Evolutionary conservation across 2,888 invertebrate genomes (phyloP), one percentile per base, ranked within the genome.

Genomic region (Alloplasta piceator): DNA sequence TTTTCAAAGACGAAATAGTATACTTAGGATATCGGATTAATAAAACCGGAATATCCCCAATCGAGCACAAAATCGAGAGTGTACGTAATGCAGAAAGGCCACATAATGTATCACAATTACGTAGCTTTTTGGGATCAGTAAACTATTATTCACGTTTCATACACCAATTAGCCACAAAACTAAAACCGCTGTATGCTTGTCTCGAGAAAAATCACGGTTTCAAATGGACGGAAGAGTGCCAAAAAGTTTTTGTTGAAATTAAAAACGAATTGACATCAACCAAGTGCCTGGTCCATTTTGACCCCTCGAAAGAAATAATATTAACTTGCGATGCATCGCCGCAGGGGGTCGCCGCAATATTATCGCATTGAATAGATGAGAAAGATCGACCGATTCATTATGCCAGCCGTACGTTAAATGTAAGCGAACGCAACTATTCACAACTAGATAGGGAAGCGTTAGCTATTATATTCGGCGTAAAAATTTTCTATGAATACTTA

Each of bases 241-340:
- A 68, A 9, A n/a, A 38, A n/a, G 50, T 26, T 26, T 26, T 26
- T 26, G 26, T 26, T 26, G 26, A 26, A 26, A 26, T 26, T 2
- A 26, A 26, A 26, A 26, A 26, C 3, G 26, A 26, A 26, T 26
- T 26, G 26, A 26, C 26, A 26, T 26, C 26, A 3, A 26, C 26
- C 26, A 26, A 26, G 3, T 26, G 26, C 26, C 3, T 26, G 26
- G 26, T 26, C 1, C 26, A 26, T 26, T 26, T 26, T 26, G 26
- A 26, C 3, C 26, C 26, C 26, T 26, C 43, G 1, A 12, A 74
- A 14, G 74, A 74, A 2, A 7, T 85, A 64, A 58, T 82, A 6
- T 48, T 85, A 12, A 38, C 82, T 1, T 75, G 90, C 41, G 92
- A 93, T 84, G 92, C 92, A 0, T 90, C 88, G n/a, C 86, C 87